phyloP scores from a whole-genome alignment of 2,888 invertebrate species.

The Melolontha melolontha region DNA sequence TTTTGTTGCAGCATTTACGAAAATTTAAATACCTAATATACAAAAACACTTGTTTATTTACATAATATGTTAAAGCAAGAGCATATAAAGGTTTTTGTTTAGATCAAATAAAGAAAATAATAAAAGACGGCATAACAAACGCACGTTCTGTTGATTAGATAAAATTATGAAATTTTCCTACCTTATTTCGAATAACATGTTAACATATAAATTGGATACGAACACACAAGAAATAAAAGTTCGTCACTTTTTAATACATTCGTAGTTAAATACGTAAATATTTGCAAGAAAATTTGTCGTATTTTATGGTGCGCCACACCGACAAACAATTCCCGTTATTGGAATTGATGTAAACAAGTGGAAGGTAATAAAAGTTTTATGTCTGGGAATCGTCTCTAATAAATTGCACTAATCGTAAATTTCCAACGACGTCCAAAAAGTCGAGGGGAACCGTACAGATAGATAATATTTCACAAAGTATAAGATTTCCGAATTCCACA shows the following conservation, averaged over 20 bases:
- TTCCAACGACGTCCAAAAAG: slow-evolving; percentile 14
- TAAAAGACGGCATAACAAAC: no score
- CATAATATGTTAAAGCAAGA: no score
- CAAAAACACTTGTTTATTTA: no score
- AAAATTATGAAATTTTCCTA: no score
- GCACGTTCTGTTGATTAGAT: no score
- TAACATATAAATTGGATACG: not conserved
- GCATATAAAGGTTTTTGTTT: no score
- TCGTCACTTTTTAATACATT: not conserved
- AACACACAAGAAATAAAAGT: not conserved
- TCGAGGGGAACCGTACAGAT: not conserved
- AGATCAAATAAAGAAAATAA: no score
- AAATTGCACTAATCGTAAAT: slow-evolving; percentile 23
- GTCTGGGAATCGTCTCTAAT: slow-evolving; percentile 23
- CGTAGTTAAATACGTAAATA: slow-evolving; percentile 14
- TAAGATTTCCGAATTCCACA: not conserved
- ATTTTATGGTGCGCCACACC: slow-evolving; percentile 3
- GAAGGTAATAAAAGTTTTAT: slow-evolving; percentile 24
- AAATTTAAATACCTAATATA: no score
- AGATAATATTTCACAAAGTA: slow-evolving; percentile 11
- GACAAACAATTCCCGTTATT: slow-evolving; percentile 22
- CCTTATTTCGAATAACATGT: no score
- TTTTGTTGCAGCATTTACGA: no score
- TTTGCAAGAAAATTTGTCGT: slow-evolving; percentile 11
- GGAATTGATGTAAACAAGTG: slow-evolving; percentile 20